Conservation (phyloP, 2,888 invertebrate genomes). For the Polymixis lichenea region DNA sequence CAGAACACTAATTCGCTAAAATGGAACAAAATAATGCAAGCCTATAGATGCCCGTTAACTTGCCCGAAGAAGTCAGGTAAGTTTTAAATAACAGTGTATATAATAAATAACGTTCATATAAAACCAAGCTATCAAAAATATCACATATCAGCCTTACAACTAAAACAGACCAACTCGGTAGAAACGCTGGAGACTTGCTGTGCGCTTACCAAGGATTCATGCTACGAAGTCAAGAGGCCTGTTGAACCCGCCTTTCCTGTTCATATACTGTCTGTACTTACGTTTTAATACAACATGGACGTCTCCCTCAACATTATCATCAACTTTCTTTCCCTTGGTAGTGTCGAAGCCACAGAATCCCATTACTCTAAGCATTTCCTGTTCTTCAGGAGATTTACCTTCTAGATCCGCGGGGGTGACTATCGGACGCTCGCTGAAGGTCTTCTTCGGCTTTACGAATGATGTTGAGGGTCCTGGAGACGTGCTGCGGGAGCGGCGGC, state of each 20-base stretch:
- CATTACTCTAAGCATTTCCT: constrained; percentile 99
- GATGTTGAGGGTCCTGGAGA: constrained; percentile 85
- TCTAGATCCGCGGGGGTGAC: constrained; percentile 96
- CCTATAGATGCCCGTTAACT: constrained; percentile 38
- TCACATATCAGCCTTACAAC: constrained; percentile 73
- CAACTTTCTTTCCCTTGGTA: constrained; percentile 98
- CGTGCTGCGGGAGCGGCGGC: constrained; percentile 80
- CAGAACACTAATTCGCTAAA: neutral
- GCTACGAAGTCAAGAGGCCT: constrained; percentile 99
- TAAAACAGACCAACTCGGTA: constrained; percentile 56
- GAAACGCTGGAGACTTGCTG: constrained; percentile 41
- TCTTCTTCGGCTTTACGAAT: constrained; percentile 83
- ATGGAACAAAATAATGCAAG: neutral
- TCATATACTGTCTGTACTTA: constrained; percentile 99
- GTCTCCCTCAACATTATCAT: constrained; percentile 97
- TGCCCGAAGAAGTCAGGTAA: neutral
- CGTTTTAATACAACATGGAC: constrained; percentile 99
- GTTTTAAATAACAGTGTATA: constrained; percentile 5
- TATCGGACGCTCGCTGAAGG: constrained; percentile 91
- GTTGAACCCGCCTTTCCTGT: constrained; percentile 99
- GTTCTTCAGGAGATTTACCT: constrained; percentile 97
- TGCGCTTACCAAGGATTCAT: constrained; percentile 75
- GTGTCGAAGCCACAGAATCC: constrained; percentile 99
- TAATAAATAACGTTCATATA: constrained; percentile 62
- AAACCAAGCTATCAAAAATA: constrained; percentile 68